These are phyloP conservation scores for Calephelis nemesis DNA, from an alignment of 1,140 invertebrate genomes.

Conservation along the genomic window DNA sequence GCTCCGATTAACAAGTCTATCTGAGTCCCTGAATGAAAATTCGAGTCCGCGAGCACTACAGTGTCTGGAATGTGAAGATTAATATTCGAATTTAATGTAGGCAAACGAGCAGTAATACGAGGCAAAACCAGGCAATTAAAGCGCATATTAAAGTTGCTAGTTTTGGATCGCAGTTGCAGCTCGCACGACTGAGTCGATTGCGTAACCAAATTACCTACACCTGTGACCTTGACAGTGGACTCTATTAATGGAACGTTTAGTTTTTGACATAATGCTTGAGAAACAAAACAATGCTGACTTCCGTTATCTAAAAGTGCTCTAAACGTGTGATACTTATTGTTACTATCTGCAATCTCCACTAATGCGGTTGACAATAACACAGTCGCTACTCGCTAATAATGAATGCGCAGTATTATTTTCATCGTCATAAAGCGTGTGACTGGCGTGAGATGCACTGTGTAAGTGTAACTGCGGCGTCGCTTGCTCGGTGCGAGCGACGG, in stretches of 20 bases:
- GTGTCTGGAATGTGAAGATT: not conserved
- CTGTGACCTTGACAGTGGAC: slow-evolving; percentile 36
- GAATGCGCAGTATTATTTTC: too few relatives aligned
- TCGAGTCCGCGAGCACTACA: not conserved
- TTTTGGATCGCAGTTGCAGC: slow-evolving; percentile 27
- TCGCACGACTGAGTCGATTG: slow-evolving; percentile 32
- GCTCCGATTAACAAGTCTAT: slow-evolving; percentile 35
- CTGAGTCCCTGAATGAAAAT: not conserved
- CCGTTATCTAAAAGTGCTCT: slow-evolving; percentile 35
- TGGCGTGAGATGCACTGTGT: too few relatives aligned
- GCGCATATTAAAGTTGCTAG: not conserved
- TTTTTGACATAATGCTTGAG: slow-evolving; percentile 27
- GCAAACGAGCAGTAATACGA: not conserved
- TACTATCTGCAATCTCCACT: slow-evolving; percentile 26
- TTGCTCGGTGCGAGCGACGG: too few relatives aligned
- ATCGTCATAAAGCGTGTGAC: too few relatives aligned
- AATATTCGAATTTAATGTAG: not conserved
- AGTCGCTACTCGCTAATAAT: too few relatives aligned
- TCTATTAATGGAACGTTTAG: slow-evolving; percentile 34
- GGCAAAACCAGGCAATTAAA: not conserved
- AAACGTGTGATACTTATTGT: slow-evolving; percentile 28
- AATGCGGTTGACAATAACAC: slow-evolving; percentile 32
- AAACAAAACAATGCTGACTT: slow-evolving; percentile 33
- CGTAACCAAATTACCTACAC: slow-evolving; percentile 32
- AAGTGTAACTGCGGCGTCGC: too few relatives aligned